Percentiles rank a stretch among this genome's conserved stretches.
Evolutionary conservation across 2,113 vertebrate species (phyloP).

Genomic region (Cromileptes altivelis): DNA sequence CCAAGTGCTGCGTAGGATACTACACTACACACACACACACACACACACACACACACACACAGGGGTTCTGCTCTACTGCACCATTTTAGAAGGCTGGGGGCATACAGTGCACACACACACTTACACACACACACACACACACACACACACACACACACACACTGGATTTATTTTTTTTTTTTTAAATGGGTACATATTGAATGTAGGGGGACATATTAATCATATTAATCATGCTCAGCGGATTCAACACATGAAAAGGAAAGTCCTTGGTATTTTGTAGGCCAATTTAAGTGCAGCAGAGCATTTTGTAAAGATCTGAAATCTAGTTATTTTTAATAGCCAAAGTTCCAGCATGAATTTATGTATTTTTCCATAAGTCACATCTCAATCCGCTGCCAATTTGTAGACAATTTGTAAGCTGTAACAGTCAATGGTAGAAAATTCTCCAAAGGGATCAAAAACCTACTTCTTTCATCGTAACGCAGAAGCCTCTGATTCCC

Average conservation of each 20-base stretch:
- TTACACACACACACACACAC: slow-evolving; percentile 37
- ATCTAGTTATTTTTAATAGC: not conserved
- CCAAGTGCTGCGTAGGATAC: slow-evolving; percentile 72
- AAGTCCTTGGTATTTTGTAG: slow-evolving; percentile 23
- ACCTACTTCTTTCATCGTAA: slow-evolving; percentile 20
- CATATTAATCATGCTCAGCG: slow-evolving; percentile 36
- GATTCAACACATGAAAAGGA: slow-evolving; percentile 38
- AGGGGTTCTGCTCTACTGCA: slow-evolving; percentile 74
- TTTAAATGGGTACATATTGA: slow-evolving; percentile 20
- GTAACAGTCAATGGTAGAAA: slow-evolving; percentile 4
- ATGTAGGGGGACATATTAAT: slow-evolving; percentile 38
- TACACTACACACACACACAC: slow-evolving; percentile 63
- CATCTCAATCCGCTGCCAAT: slow-evolving; percentile 15
- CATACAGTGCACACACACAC: slow-evolving; percentile 40
- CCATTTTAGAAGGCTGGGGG: slow-evolving; percentile 68
- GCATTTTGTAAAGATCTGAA: not conserved
- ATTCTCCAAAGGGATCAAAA: slow-evolving; percentile 26
- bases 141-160: slow-evolving; percentile 36
- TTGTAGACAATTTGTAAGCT: slow-evolving; percentile 49
- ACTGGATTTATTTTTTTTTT: not conserved
- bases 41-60: slow-evolving; percentile 56
- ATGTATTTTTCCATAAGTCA: not conserved
- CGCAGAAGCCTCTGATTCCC: slow-evolving; percentile 50
- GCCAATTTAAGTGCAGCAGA: not conserved
- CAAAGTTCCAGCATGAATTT: not conserved